Percentiles rank a stretch among this genome's conserved stretches.
These are phyloP conservation scores for Siniperca obscura DNA, from an alignment of 2,797 vertebrate species.

Conservation along the genomic window DNA sequence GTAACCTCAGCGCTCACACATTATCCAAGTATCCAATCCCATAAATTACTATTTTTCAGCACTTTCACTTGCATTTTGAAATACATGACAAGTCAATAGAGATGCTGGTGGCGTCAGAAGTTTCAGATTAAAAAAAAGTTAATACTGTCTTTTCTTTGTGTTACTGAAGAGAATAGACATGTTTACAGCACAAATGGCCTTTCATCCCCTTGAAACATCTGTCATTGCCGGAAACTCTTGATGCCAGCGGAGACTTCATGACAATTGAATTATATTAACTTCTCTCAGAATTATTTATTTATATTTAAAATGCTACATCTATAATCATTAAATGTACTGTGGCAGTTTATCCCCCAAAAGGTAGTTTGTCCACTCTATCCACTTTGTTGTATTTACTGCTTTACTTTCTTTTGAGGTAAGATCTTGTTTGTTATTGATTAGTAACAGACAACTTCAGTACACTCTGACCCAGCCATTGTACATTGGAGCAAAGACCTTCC, in stretches of 20 bases:
- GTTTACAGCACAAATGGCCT: background rate
- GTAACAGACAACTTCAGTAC: background rate
- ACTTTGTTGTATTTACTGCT: background rate
- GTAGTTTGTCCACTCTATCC: background rate
- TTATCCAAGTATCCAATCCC: background rate
- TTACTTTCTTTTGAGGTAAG: constrained; percentile 12
- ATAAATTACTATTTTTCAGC: background rate
- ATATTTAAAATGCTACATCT: background rate
- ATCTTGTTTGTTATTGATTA: constrained; percentile 24
- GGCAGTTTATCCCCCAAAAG: background rate
- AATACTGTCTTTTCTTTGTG: background rate
- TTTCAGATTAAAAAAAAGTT: background rate
- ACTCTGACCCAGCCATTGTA: constrained; percentile 8
- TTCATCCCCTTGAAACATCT: background rate
- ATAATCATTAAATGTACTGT: background rate
- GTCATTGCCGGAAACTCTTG: background rate
- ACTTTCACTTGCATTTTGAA: background rate
- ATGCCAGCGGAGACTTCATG: background rate
- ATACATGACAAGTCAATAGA: background rate
- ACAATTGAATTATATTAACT: background rate
- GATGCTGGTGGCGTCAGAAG: background rate
- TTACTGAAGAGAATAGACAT: background rate
- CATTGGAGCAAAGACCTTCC: background rate
- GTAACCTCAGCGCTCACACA: background rate
- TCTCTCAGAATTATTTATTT: background rate